Percentiles rank a stretch among this genome's conserved stretches.
Conservation (phyloP, 2,797 vertebrate genomes). For the Sebastes baramenuke region DNA sequence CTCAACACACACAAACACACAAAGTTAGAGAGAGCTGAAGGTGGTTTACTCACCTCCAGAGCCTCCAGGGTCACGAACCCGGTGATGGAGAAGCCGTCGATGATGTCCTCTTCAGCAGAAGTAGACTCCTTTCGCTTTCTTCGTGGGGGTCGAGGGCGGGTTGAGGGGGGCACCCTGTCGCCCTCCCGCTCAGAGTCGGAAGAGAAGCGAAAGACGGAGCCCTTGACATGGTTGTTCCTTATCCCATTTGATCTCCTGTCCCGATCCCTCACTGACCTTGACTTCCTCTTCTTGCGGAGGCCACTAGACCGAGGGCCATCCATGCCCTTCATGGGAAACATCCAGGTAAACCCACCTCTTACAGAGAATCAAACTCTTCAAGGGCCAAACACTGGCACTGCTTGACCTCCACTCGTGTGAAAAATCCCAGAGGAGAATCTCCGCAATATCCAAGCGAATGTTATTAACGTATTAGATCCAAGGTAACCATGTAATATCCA, state of each 20-base stretch:
- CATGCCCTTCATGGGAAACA: slow-evolving; percentile 85
- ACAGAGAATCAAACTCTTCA: slow-evolving; percentile 43
- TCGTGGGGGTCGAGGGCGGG: slow-evolving; percentile 90
- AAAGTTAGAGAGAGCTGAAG: not conserved
- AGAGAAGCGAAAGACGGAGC: slow-evolving; percentile 80
- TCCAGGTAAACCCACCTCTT: slow-evolving; percentile 63
- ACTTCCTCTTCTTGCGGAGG: slow-evolving; percentile 93
- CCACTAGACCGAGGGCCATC: slow-evolving; percentile 90
- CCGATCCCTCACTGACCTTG: slow-evolving; percentile 90
- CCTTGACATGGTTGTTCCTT: slow-evolving; percentile 77
- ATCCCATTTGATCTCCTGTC: slow-evolving; percentile 85
- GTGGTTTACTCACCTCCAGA: slow-evolving; percentile 87
- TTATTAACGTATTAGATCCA: slow-evolving; percentile 79
- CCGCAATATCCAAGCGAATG: slow-evolving; percentile 82
- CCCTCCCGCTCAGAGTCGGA: slow-evolving; percentile 92
- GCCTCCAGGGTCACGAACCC: slow-evolving; percentile 94
- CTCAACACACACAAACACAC: slow-evolving; percentile 4
- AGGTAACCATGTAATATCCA: slow-evolving; percentile 84
- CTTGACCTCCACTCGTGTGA: slow-evolving; percentile 75
- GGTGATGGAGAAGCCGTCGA: slow-evolving; percentile 94
- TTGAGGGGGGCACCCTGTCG: slow-evolving; percentile 85
- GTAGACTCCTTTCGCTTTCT: slow-evolving; percentile 92
- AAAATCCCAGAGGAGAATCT: slow-evolving; percentile 72
- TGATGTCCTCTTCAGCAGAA: slow-evolving; percentile 96
- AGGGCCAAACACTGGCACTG: slow-evolving; percentile 17